Evolutionary conservation across 2,113 vertebrate species (phyloP).

Genomic region (Stigmatopora argus): DNA sequence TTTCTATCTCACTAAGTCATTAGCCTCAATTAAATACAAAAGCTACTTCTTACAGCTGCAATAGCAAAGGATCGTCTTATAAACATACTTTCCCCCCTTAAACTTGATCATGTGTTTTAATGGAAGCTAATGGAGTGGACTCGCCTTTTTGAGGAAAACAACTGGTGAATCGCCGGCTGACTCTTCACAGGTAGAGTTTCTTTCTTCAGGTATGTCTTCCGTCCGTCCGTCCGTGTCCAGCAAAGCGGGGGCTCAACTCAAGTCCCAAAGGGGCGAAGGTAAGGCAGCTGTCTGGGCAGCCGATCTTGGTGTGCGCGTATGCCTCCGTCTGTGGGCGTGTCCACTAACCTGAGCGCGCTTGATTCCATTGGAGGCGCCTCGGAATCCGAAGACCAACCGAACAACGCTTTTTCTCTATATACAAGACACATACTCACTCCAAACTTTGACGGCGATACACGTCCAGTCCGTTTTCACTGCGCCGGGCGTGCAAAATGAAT

Average conservation of each 20-base stretch:
- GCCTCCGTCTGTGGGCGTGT: background rate
- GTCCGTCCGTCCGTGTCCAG: too few relatives aligned
- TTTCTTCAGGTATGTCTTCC: background rate
- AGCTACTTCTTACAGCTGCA: too few relatives aligned
- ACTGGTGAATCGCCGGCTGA: background rate
- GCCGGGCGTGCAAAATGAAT: too few relatives aligned
- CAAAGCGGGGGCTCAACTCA: background rate
- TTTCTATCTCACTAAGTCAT: too few relatives aligned
- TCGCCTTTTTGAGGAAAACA: background rate
- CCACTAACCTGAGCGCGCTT: background rate
- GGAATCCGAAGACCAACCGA: background rate
- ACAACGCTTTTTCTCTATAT: background rate
- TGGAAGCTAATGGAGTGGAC: background rate
- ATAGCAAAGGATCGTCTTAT: too few relatives aligned
- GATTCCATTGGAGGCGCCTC: background rate
- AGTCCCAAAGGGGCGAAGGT: background rate
- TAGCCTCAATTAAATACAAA: too few relatives aligned
- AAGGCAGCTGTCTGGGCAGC: background rate
- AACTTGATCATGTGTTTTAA: background rate
- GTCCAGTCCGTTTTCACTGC: too few relatives aligned
- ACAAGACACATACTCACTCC: too few relatives aligned
- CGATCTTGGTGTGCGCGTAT: background rate
- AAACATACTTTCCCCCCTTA: background rate
- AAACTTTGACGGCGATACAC: too few relatives aligned
- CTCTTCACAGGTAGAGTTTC: background rate